Percentiles rank a stretch among this genome's conserved stretches.
phyloP scores from a whole-genome alignment of 2,113 vertebrate species.

The Paedocypris sp. region DNA sequence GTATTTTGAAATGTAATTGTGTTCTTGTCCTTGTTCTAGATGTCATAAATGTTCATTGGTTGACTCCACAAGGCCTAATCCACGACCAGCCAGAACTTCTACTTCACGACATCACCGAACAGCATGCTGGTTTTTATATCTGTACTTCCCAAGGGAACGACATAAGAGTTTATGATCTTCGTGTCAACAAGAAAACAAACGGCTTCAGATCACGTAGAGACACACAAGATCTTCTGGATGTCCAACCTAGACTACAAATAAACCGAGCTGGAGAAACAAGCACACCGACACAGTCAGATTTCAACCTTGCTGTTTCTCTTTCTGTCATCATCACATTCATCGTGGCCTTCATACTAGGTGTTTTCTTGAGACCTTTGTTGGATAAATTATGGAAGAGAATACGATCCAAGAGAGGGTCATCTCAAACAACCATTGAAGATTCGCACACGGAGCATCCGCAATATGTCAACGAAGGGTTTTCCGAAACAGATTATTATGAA shows the following conservation, averaged over 20 bases:
- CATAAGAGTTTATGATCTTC: conserved; percentile 47
- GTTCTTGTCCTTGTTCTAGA: conserved; percentile 42
- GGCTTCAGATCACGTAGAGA: conserved; percentile 23
- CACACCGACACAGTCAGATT: conserved; percentile 29
- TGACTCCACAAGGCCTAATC: conserved; percentile 55
- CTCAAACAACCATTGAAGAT: background rate
- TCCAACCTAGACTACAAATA: background rate
- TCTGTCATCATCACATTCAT: conserved; percentile 75
- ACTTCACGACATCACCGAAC: conserved; percentile 39
- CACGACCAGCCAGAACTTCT: conserved; percentile 43
- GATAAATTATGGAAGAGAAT: conserved; percentile 54
- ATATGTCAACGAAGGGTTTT: conserved; percentile 68
- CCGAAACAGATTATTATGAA: conserved; percentile 18
- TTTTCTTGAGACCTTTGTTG: conserved; percentile 66
- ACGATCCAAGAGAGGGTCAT: conserved; percentile 23
- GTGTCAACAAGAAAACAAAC: conserved; percentile 40
- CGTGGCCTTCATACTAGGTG: conserved; percentile 75
- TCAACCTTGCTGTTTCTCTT: conserved; percentile 67
- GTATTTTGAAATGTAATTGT: background rate
- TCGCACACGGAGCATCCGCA: conserved; percentile 30
- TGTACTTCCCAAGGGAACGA: conserved; percentile 44
- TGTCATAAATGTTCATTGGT: conserved; percentile 42
- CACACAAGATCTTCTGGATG: background rate
- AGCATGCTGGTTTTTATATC: conserved; percentile 47
- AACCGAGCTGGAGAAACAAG: background rate